phyloP scores from a whole-genome alignment of 2,888 invertebrate genomes.

The Polyommatus iphigenia region DNA sequence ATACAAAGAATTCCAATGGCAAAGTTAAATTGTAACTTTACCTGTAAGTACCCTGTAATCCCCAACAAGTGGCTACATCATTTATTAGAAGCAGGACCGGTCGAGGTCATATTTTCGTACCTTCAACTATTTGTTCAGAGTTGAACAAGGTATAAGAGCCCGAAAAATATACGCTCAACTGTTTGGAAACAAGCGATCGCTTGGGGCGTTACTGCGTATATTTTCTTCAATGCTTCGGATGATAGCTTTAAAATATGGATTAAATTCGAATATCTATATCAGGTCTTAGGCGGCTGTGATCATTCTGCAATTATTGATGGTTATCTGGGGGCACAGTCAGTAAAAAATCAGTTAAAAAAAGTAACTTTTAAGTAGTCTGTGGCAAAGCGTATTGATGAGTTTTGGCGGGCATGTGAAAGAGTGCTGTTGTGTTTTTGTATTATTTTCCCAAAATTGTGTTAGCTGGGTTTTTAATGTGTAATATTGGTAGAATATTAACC shows the following conservation, averaged over 20 bases:
- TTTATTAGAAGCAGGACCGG: neutral
- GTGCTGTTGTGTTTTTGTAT: too few species aligned
- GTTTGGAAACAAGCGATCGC: neutral
- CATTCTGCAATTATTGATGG: too few species aligned
- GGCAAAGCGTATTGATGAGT: too few species aligned
- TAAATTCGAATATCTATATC: too few species aligned
- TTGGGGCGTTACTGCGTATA: neutral
- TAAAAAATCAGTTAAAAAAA: too few species aligned
- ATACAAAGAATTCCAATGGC: neutral
- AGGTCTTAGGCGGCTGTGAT: neutral
- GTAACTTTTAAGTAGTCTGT: too few species aligned
- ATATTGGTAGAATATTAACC: too few species aligned
- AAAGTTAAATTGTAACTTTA: neutral
- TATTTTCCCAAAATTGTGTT: too few species aligned
- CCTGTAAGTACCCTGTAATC: neutral
- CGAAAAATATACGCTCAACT: neutral
- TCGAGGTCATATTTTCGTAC: conserved; percentile 15
- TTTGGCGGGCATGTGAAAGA: too few species aligned
- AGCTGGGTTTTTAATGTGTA: too few species aligned
- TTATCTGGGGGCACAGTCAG: too few species aligned
- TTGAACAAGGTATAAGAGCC: neutral
- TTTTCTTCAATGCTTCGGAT: neutral
- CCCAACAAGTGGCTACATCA: conserved; percentile 6
- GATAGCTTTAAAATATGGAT: neutral
- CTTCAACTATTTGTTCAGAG: conserved; percentile 25